Evolutionary conservation across 2,888 invertebrate genomes (phyloP), one percentile per base, ranked within the genome.

Genomic region (Pecten maximus): DNA sequence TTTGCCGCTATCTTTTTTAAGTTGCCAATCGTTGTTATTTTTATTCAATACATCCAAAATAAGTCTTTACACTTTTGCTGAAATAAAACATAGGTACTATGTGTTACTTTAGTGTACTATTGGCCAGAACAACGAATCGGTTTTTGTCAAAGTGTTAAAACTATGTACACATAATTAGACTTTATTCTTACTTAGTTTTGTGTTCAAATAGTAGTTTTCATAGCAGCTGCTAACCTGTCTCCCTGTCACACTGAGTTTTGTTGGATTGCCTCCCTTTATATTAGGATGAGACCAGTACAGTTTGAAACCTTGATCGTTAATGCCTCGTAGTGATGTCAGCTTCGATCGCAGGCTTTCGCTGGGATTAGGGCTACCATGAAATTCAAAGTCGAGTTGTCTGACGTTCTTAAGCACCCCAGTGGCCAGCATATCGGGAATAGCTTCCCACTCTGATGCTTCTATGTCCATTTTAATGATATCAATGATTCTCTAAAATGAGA

Each of bases 401-500:
- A 74, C 74, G 74, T 74, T 74, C 16, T 74, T 74, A 0, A 74
- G 35, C 15, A 74, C 74, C 35, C 74, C 74, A 15, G 74, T 74
- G 35, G 74, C 12, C 35, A 74, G 12, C 74, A 74, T 74, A 74
- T 74, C 15, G 10, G 74, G 74, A 35, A 74, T 74, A 10, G 74
- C 74, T 0, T 28, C 2, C 74, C 74, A 74, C 6, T 74, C 74
- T 12, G 74, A 74, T 28, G 23, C 28, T 35, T 74, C 74, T 74
- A 74, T 74, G 74, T 74, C 74, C 74, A 74, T 74, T 74, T 74
- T 74, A 2, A 74, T 16, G 15, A 74, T 74, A 74, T 74, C 74
- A 28, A 74, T 74, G 74, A 6, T 74, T 74, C 35, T 74, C 74
- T 74, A 35, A 28, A 74, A 74, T 0, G 35, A 0, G 23, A 74